Evolutionary conservation across 37 sponge, comb jelly and placozoan genomes (phyloP), one percentile per base, ranked within the genome.

Genomic region (Ephydatia muelleri): DNA sequence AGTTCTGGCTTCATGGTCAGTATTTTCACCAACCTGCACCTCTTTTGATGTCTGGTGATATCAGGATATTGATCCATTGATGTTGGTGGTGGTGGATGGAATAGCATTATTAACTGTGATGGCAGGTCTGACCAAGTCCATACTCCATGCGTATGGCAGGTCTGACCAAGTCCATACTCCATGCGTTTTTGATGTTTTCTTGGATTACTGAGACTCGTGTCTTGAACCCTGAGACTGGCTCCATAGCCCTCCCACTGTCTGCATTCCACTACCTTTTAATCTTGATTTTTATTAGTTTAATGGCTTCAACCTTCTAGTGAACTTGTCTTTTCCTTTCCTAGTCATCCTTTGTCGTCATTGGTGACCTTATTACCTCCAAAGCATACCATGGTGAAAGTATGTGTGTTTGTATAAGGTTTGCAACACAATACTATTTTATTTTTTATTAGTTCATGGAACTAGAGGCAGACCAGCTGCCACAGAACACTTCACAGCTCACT

Each of bases 361-460:
- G 71, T 49, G 2, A n/a, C 70, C 40, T 49, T 85, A 30, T 72
- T 85, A 23, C 85, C 85, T 11, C 85, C 85, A 38, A 85, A 85
- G 49, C 25, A 65, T 16, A 64, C 35, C 21, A 72, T 85, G 49
- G 70, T 78, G 32, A 85, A 85, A 25, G 74, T 73, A 34, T 73
- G 74, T 73, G 12, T 5, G 43, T 6, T 11, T 43, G 47, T 8
- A 43, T 43, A 8, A 11, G 6, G 8, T 8, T 43, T 43, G 4
- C 4, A 43, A 43, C 47, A 43, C 6, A 43, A 43, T 11, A 14
- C 9, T 14, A 14, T 57, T 57, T 57, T 43, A 6, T 43, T 3
- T 43, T 43, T 43, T 43, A 6, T 3, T 43, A 57, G 57, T 57
- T 57, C 16, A 1, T 57, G 57, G 19, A 57, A 14, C 16, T 57